These are phyloP conservation scores for Bothrops jararaca DNA, from an alignment of 2,113 vertebrate genomes.

Conservation along the genomic window DNA sequence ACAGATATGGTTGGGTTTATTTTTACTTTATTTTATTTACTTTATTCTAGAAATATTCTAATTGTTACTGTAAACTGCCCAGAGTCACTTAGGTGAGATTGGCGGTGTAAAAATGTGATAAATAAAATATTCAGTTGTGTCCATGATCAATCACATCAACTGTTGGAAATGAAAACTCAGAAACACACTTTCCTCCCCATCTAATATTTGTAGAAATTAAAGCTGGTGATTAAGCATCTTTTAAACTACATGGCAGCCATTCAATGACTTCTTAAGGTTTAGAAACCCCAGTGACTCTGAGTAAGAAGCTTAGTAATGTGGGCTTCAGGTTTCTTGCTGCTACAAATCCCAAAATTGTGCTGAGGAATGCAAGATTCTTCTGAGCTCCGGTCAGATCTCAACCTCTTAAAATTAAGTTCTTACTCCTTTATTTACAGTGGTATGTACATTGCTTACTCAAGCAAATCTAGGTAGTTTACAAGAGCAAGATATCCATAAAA, in stretches of 20 bases:
- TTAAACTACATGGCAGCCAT: neutral
- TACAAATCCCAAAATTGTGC: neutral
- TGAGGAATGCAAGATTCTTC: neutral
- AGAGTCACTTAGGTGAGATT: neutral
- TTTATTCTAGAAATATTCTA: neutral
- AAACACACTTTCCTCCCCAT: neutral
- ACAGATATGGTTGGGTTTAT: neutral
- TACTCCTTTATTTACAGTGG: neutral
- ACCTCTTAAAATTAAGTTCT: neutral
- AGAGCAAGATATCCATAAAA: neutral
- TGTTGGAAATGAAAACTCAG: neutral
- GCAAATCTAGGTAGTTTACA: neutral
- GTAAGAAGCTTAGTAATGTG: neutral
- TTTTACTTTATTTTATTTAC: neutral
- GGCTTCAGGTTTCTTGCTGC: neutral
- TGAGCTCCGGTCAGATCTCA: too few relatives aligned
- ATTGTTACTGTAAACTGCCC: neutral
- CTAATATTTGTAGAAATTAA: neutral
- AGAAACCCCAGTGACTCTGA: neutral
- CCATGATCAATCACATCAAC: neutral
- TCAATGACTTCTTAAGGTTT: neutral
- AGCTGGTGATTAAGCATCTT: neutral
- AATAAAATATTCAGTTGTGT: neutral
- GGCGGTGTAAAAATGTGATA: neutral
- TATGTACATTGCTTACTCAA: neutral